Conservation (phyloP, 2,888 invertebrate species). For the Philhelius pedissequus region DNA sequence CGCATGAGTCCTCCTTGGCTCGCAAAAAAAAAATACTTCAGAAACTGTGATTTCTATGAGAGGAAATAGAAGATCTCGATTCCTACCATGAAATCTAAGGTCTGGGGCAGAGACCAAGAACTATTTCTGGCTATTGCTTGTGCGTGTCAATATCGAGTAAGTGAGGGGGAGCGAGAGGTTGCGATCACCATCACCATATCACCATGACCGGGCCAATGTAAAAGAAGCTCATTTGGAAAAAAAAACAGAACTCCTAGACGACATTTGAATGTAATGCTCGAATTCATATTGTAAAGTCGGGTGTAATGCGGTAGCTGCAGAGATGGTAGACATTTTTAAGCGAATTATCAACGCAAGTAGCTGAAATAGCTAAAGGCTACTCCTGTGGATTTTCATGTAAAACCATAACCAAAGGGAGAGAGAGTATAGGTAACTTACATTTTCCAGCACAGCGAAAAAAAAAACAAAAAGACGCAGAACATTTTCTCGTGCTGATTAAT, state of each 20-base stretch:
- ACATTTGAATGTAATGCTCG: slow-evolving; percentile 63
- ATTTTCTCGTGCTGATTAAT: slow-evolving; percentile 65
- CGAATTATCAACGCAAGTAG: slow-evolving; percentile 13
- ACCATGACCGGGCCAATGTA: slow-evolving; percentile 40
- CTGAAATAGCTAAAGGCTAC: background rate
- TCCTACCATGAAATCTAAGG: background rate
- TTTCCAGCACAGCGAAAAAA: background rate
- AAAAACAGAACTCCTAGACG: background rate
- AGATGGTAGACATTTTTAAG: slow-evolving; percentile 42
- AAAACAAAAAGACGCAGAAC: slow-evolving; percentile 10
- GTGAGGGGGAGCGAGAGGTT: background rate
- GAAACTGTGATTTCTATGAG: slow-evolving; percentile 2
- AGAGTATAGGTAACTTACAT: no score
- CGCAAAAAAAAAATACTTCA: background rate
- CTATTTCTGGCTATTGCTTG: slow-evolving; percentile 30
- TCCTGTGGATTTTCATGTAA: slow-evolving; percentile 39
- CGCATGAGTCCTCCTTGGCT: slow-evolving; percentile 11
- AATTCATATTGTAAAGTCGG: slow-evolving; percentile 55
- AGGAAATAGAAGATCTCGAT: background rate
- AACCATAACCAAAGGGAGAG: slow-evolving; percentile 13
- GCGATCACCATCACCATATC: background rate
- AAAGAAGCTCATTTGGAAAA: slow-evolving; percentile 19
- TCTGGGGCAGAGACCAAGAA: slow-evolving; percentile 19
- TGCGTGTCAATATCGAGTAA: slow-evolving; percentile 54
- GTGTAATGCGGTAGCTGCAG: slow-evolving; percentile 43